phyloP scores from a whole-genome alignment of 37 sponge, comb jelly and placozoan genomes.

The Theonella swinhoei region DNA sequence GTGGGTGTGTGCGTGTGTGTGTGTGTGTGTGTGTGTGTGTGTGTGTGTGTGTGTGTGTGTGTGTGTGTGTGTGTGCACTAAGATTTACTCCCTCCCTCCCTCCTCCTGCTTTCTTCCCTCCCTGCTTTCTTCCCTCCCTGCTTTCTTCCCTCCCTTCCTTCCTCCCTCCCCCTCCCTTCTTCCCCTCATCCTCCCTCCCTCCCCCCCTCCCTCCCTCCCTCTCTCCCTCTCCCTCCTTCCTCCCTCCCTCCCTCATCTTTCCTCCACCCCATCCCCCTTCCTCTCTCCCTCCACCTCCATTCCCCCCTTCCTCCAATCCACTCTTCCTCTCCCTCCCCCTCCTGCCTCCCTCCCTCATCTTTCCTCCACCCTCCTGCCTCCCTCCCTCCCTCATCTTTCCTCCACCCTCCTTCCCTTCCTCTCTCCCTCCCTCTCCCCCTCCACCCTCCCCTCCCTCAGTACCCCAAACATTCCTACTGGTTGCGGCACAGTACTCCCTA shows the following conservation, averaged over 20 bases:
- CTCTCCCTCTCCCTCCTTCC: not conserved
- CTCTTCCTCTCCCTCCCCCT: not conserved
- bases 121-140: too few species aligned
- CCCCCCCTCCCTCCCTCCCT: not conserved
- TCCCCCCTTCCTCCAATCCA: not conserved
- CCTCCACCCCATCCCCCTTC: not conserved
- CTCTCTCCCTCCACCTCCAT: not conserved
- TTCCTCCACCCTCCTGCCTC: not conserved
- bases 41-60: slow-evolving; percentile 12
- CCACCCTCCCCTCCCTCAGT: too few species aligned
- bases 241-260: not conserved
- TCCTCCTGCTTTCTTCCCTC: too few species aligned
- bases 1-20: too few species aligned
- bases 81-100: not conserved
- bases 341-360: not conserved
- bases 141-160: not conserved
- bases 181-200: not conserved
- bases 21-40: slow-evolving; percentile 30
- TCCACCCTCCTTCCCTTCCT: not conserved
- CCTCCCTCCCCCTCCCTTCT: not conserved
- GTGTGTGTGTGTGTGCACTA: not conserved
- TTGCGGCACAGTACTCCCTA: slow-evolving; percentile 18
- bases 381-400: not conserved
- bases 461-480: slow-evolving; percentile 18
- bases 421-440: slow-evolving; percentile 1